Percentiles rank a stretch among this genome's conserved stretches.
Conservation (phyloP, 2,113 vertebrate genomes). For the Helogale parvula region DNA sequence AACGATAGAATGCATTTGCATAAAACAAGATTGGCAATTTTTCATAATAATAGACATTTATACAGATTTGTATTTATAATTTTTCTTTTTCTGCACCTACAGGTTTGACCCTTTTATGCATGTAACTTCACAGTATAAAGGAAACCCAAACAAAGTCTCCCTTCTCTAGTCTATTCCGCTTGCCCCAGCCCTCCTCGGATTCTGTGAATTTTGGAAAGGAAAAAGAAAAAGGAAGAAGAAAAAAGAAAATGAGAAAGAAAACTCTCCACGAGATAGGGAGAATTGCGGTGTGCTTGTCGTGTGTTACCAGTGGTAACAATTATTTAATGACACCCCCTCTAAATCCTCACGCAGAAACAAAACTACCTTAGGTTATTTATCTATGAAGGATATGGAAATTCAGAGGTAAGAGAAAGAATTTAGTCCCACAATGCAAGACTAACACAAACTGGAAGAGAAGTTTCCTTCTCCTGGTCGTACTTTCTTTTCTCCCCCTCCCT, state of each 20-base stretch:
- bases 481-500: not conserved
- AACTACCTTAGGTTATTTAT: constrained; percentile 83
- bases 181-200: constrained; percentile 80
- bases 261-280: constrained; percentile 68
- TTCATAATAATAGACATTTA: constrained; percentile 92
- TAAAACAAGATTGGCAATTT: constrained; percentile 87
- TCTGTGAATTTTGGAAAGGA: constrained; percentile 81
- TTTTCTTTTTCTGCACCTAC: constrained; percentile 83
- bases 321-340: constrained; percentile 74
- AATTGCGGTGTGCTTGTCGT: constrained; percentile 86
- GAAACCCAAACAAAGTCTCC: constrained; percentile 81
- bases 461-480: constrained; percentile 81
- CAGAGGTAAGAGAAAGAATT: constrained; percentile 86
- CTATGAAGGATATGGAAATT: constrained; percentile 82
- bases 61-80: constrained; percentile 90
- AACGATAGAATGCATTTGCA: constrained; percentile 89
- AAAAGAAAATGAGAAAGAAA: not conserved
- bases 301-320: constrained; percentile 85
- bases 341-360: constrained; percentile 85
- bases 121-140: constrained; percentile 91
- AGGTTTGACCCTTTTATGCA: constrained; percentile 86
- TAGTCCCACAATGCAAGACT: constrained; percentile 80
- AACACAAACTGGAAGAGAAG: constrained; percentile 80
- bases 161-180: constrained; percentile 80
- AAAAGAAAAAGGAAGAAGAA: constrained; percentile 60